Evolutionary conservation across 2,797 vertebrate genomes (phyloP).

Genomic region (Crocidura indochinensis): DNA sequence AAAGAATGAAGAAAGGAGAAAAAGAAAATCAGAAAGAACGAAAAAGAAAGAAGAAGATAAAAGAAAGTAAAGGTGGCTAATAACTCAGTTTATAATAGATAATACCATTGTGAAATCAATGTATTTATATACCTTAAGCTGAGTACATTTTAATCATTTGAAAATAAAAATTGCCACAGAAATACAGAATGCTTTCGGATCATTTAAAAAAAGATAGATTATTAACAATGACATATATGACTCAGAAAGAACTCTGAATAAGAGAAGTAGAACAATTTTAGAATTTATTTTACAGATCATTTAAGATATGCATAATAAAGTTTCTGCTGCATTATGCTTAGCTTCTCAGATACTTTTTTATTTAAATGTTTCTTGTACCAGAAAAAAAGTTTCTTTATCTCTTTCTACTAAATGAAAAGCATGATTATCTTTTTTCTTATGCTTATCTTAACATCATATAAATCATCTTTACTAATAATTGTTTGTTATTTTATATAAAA

Average conservation of each 20-base stretch:
- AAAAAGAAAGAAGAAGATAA: no score
- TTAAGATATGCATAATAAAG: constrained; percentile 85
- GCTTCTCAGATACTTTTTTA: constrained; percentile 74
- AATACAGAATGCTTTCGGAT: neutral
- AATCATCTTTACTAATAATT: neutral
- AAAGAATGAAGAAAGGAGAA: no score
- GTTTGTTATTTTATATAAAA: neutral
- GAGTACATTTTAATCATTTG: neutral
- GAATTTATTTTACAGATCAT: constrained; percentile 88
- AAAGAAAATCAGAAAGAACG: no score
- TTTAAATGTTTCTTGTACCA: constrained; percentile 70
- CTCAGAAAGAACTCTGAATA: constrained; percentile 77
- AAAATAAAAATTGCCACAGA: constrained; percentile 52
- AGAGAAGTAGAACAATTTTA: constrained; percentile 81
- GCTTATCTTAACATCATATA: constrained; percentile 25
- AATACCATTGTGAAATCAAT: neutral
- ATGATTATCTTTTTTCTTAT: constrained; percentile 18
- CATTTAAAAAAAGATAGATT: constrained; percentile 66
- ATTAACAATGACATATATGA: constrained; percentile 74
- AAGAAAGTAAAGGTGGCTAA: neutral
- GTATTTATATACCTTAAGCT: neutral
- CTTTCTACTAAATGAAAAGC: neutral
- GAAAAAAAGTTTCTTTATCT: constrained; percentile 36
- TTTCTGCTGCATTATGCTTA: constrained; percentile 81
- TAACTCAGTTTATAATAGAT: neutral